phyloP scores from a whole-genome alignment of 37 sponge, comb jelly and placozoan genomes.

The Axinella damicornis region DNA sequence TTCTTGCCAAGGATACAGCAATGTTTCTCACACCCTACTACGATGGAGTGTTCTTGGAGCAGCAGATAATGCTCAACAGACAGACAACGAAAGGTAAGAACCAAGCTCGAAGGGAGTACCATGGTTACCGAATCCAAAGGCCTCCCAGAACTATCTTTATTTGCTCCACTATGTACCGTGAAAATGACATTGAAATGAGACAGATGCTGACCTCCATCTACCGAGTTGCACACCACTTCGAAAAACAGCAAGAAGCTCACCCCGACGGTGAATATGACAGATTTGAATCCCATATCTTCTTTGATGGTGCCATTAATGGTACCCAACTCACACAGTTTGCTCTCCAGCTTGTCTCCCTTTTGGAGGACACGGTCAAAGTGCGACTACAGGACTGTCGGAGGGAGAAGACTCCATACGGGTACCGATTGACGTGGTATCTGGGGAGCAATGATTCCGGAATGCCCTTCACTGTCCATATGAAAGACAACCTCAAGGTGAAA shows the following conservation, averaged over 20 bases:
- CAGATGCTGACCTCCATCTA: constrained; percentile 81
- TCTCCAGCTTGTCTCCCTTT: constrained; percentile 70
- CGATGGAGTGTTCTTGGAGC: constrained; percentile 68
- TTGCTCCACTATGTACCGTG: constrained; percentile 91
- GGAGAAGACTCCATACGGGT: constrained; percentile 81
- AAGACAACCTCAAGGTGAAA: constrained; percentile 74
- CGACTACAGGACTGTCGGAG: constrained; percentile 25
- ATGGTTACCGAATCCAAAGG: neutral
- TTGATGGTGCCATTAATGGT: constrained; percentile 78
- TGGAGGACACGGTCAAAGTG: constrained; percentile 63
- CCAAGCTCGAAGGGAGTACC: neutral
- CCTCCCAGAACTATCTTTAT: constrained; percentile 60
- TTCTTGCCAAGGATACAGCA: constrained; percentile 65
- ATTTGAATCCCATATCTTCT: constrained; percentile 86
- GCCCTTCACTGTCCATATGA: constrained; percentile 77
- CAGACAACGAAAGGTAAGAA: neutral
- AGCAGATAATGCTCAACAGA: constrained; percentile 74
- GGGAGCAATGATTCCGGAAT: constrained; percentile 8
- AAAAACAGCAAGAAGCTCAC: constrained; percentile 8
- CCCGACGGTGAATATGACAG: neutral
- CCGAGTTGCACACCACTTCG: constrained; percentile 36
- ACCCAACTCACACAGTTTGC: constrained; percentile 65
- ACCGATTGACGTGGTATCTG: constrained; percentile 60
- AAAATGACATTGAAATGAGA: constrained; percentile 70
- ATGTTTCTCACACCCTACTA: constrained; percentile 83